These are phyloP conservation scores for Aromia moschata DNA, from an alignment of 2,888 invertebrate species.

Conservation along the genomic window DNA sequence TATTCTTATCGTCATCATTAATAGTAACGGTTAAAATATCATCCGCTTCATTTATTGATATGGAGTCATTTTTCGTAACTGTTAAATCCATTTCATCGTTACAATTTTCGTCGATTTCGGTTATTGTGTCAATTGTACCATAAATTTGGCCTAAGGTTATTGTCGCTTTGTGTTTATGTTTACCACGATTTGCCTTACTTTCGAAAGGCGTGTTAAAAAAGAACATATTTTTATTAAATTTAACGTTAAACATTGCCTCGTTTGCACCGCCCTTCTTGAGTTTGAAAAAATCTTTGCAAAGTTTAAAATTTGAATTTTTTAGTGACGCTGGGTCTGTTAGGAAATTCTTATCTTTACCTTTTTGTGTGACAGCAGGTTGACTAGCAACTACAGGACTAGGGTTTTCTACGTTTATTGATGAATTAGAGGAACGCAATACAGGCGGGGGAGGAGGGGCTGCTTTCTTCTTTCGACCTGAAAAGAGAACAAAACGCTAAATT, in stretches of 20 bases:
- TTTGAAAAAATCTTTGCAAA: constrained; percentile 12
- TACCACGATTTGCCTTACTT: not conserved
- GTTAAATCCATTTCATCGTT: constrained; percentile 29
- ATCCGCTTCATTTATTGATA: not conserved
- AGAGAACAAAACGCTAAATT: constrained; percentile 20
- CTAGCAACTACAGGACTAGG: constrained; percentile 63
- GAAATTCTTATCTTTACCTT: constrained; percentile 36
- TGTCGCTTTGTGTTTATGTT: constrained; percentile 21
- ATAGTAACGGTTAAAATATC: not conserved
- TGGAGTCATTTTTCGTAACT: not conserved
- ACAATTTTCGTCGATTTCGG: not conserved
- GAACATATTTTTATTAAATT: constrained; percentile 18
- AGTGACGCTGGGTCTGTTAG: constrained; percentile 30
- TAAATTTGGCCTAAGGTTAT: constrained; percentile 46
- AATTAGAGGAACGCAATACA: constrained; percentile 51
- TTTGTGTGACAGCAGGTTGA: constrained; percentile 49
- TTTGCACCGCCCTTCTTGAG: constrained; percentile 28
- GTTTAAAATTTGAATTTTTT: constrained; percentile 22
- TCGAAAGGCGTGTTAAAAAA: constrained; percentile 20
- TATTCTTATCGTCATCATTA: not conserved
- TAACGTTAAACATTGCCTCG: constrained; percentile 22
- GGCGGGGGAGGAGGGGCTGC: constrained; percentile 66
- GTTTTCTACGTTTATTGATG: constrained; percentile 53
- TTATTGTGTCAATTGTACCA: not conserved
- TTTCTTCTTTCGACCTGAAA: constrained; percentile 68